Evolutionary conservation across 2,113 vertebrate genomes (phyloP), one percentile per base, ranked within the genome.

Genomic region (Nannobrachium achirus): DNA sequence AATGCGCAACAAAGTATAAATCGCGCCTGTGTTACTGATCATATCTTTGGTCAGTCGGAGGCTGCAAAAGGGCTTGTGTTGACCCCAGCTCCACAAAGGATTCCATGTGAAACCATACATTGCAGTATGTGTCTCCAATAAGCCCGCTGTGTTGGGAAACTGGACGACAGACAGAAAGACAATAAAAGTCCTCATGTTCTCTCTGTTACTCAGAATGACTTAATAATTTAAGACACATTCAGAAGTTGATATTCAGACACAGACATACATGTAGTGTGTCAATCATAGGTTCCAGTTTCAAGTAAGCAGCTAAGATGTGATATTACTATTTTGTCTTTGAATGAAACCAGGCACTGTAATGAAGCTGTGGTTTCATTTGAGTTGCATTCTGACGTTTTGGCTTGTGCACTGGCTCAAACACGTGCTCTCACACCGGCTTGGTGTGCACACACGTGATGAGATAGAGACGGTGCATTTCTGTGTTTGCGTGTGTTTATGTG

Each of bases 11-110:
- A 14, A 18, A 58, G 40, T 46, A 42, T 62, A 1, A 40, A 38
- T 25, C 0, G 52, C 40, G 25, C 41, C 2, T 1, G 8, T 51
- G 25, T 18, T 18, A 9, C 9, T 51, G 49, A 75, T 18, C 50
- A 55, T 48, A 50, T 20, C 41, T 58, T 3, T 1, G 45, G 72
- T 79, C 59, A 66, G 11, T 80, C 42, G 1, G 53, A 60, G 57
- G 55, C 49, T 46, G 58, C 7, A 42, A 42, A 10, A 25, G 60
- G 48, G 33, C 57, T 63, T 3, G 4, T 48, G 58, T 75, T 42
- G 66, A 80, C 63, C 11, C 4, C 2, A 4, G 51, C 48, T 8
- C 55, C 62, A 59, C 62, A 20, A 52, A 72, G 53, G 63, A 52
- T 41, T 4, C 15, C 10, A 2, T 14, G 9, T 48, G 45, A 48